phyloP scores from a whole-genome alignment of 92 coral and sea anemone genomes.

The Meandrina meandrites region DNA sequence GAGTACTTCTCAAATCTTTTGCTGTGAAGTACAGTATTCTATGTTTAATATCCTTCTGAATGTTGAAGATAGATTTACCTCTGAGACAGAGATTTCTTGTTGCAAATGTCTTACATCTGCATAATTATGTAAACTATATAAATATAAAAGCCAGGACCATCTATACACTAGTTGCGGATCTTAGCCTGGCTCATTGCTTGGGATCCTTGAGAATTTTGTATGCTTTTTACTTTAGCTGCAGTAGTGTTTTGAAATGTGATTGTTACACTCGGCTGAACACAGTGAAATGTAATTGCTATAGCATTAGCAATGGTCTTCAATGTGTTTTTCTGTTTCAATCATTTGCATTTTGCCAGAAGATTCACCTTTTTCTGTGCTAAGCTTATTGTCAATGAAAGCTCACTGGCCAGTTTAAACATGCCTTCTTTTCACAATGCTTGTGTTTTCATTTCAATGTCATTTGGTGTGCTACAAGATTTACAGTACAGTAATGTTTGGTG shows the following conservation, averaged over 20 bases:
- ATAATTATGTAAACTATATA: slow-evolving; percentile 31
- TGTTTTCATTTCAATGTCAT: neutral
- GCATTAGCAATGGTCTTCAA: neutral
- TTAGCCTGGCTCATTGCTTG: neutral
- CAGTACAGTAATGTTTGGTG: neutral
- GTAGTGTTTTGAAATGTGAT: neutral
- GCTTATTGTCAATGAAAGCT: slow-evolving; percentile 12
- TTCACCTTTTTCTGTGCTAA: neutral
- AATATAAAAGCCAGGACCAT: neutral
- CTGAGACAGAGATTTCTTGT: slow-evolving; percentile 8
- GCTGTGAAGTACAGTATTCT: neutral
- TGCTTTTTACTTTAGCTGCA: neutral
- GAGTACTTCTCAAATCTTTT: neutral
- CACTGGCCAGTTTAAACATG: neutral
- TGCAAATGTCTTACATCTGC: slow-evolving; percentile 18
- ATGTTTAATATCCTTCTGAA: neutral
- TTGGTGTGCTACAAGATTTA: neutral
- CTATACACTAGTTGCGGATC: neutral
- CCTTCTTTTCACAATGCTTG: neutral
- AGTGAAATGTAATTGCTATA: neutral
- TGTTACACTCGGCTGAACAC: neutral
- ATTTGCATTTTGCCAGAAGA: slow-evolving; percentile 37
- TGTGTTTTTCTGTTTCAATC: neutral
- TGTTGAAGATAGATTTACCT: neutral
- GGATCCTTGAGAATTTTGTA: neutral